Evolutionary conservation across 2,797 vertebrate species (phyloP), one percentile per base, ranked within the genome.

Genomic region (Podarcis lilfordi): DNA sequence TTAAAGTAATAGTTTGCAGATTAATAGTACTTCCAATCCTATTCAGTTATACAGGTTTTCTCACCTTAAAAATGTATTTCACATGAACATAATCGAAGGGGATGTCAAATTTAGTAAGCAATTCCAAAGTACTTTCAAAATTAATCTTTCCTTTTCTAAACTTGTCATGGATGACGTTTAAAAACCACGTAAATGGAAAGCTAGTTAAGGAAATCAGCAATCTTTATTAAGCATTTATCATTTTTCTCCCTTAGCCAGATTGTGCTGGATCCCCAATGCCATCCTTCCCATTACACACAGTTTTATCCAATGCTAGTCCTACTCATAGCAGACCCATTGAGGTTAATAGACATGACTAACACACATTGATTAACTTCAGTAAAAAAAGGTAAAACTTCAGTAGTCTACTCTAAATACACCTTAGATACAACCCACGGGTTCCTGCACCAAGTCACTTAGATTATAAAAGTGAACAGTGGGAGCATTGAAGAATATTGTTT

Each of bases 11-110:
- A 76, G n/a, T n/a, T 50, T 25, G 29, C 43, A 61, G 21, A 78
- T 69, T 37, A 37, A 7, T 59, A 45, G 5, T 61, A 79, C 11
- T 79, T 80, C 76, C 68, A 72, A 59, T 71, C 35, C 3, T 29
- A 76, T 32, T 75, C 61, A 82, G 72, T 79, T 61, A n/a, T 66
- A 68, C 11, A 50, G 66, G 50, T 91, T 66, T 93, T 91, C 95
- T 97, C 89, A 97, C 97, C 97, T 95, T 97, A 92, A 97, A 97
- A 92, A 97, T 40, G 75, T 93, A 88, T 88, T 95, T 97, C 82
- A 97, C 27, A 7, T 97, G 97, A 29, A 27, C 0, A 0, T 8
- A 68, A 93, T 92, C 91, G 86, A 95, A 97, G 21, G 3, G 50
- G 4, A 97, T n/a, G 55, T 95, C 50, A 82, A 97, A 88, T 91